Conservation (phyloP, 2,113 vertebrate genomes). For the Dipodomys stephensi region DNA sequence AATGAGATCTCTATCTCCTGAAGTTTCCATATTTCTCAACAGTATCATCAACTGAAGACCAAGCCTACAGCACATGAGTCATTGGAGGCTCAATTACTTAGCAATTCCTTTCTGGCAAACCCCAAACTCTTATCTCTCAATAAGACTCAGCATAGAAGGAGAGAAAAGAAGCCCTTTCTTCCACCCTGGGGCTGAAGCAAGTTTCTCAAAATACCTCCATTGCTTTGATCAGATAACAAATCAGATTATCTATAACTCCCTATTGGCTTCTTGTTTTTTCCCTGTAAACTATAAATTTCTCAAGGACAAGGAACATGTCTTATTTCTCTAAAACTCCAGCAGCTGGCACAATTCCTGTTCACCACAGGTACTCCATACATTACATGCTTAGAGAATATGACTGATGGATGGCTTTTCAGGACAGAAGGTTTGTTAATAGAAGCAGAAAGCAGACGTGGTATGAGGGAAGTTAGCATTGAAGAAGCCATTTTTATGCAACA, state of each 20-base stretch:
- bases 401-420: background rate
- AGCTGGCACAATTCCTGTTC: background rate
- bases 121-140: background rate
- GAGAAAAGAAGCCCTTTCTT: background rate
- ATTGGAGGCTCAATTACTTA: background rate
- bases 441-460: background rate
- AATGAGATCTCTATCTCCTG: background rate
- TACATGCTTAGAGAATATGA: background rate
- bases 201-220: slow-evolving; percentile 11
- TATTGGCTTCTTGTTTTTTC: background rate
- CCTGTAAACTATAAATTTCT: background rate
- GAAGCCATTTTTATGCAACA: background rate
- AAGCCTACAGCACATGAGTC: too few relatives aligned
- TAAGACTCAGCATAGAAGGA: background rate
- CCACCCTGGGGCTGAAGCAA: background rate
- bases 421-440: background rate
- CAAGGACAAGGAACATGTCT: background rate
- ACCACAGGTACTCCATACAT: background rate
- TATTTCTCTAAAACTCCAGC: background rate
- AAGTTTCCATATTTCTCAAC: background rate
- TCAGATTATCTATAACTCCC: background rate
- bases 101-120: background rate
- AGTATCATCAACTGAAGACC: background rate
- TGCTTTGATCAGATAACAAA: background rate
- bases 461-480: background rate